Conservation (phyloP, 2,797 vertebrate species). For the Caiman crocodilus region DNA sequence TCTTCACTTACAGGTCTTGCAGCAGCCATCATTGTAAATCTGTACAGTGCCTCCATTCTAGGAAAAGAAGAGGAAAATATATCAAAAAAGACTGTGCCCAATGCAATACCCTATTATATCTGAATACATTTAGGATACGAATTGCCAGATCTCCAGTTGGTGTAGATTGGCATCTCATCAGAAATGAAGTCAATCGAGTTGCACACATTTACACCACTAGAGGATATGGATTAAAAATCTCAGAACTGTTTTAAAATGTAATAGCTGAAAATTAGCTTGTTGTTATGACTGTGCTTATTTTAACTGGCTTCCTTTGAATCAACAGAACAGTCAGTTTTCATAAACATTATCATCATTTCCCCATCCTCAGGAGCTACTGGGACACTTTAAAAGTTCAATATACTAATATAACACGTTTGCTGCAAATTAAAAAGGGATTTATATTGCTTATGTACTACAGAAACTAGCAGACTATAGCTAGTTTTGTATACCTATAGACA, state of each 20-base stretch:
- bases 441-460: background rate
- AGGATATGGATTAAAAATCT: background rate
- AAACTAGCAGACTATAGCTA: background rate
- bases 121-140: background rate
- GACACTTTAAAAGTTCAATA: background rate
- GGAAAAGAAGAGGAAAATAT: constrained; percentile 71
- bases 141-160: background rate
- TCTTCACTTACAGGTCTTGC: constrained; percentile 95
- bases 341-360: background rate
- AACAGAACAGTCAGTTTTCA: background rate
- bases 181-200: background rate
- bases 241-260: background rate
- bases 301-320: background rate
- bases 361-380: background rate
- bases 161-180: background rate
- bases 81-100: constrained; percentile 74
- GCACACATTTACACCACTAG: background rate
- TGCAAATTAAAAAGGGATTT: background rate
- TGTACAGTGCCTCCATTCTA: constrained; percentile 95
- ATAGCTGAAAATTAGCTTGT: background rate
- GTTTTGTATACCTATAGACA: background rate
- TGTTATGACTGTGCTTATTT: background rate
- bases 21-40: constrained; percentile 95
- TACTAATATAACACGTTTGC: background rate
- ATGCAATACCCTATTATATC: background rate